Base-by-base conservation (phyloP, 1,140 invertebrate genomes). In the Eumaeus atala region DNA sequence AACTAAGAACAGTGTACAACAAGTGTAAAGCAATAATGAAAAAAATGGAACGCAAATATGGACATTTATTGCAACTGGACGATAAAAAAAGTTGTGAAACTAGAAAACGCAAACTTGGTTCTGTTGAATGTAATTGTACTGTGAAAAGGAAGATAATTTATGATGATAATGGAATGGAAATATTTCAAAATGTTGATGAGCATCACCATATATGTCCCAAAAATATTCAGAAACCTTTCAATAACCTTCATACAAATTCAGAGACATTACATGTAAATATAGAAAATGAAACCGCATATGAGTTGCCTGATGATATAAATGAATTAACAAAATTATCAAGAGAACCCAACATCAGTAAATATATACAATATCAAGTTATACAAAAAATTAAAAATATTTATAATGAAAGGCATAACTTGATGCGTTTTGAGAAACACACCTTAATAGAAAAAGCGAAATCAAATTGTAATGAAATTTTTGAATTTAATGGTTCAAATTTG, bases 41-140 rank as follows among this genome's bases (percentile, higher is more conserved):
- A 6, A 83, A 78, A 59, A 83, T 86, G n/a, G 79, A 84, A 61
- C 49, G 44, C 5, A 86, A 86, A 59, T 86, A 84, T 62, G 79
- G 81, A 6, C 74, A 82, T 66, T 76, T 86, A 54, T 56, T 83
- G 21, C 57, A 74, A 37, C 47, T 74, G 34, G 42, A 68, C 40
- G 54, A 33, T 47, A 48, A 62, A 55, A 53, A 48, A 28, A 5
- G 11, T 54, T 52, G 3, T 36, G 16, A 44, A 53, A 54, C 51
- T 40, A 58, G 48, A 58, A 48, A 60, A 50, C 17, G 47, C 9
- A 28, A 40, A 17, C 18, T 28, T 5, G 42, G 47, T 34, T 48
- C 48, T 35, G 58, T 62, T 35, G 58, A 62, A 55, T 86, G 83
- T 66, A 59, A 35, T 7, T 84, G 80, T 67, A 48, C 50, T 38